A percentile compares a stretch with the other conserved stretches of the same genome.
phyloP scores from a whole-genome alignment of 2,888 invertebrate genomes.

The Pecten maximus region DNA sequence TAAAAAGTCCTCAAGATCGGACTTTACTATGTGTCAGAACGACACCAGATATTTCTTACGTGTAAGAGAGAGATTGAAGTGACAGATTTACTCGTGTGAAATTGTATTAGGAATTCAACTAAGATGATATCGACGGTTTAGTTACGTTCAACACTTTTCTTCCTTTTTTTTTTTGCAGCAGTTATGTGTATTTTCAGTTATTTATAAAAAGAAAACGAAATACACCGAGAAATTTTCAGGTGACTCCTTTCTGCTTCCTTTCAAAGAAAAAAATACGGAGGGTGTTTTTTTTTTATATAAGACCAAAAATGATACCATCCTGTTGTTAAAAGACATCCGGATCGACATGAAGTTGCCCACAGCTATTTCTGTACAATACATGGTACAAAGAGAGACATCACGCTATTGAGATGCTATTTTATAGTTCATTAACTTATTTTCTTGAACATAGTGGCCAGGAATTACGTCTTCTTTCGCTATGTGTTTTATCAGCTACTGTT shows the following conservation, averaged over 20 bases:
- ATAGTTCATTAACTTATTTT: conserved; percentile 22
- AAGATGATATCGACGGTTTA: neutral
- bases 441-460: neutral
- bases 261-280: neutral
- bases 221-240: too few relatives aligned
- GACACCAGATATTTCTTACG: neutral
- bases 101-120: neutral
- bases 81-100: neutral
- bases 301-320: neutral
- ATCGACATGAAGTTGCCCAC: neutral
- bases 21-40: neutral
- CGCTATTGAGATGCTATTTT: neutral
- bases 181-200: too few relatives aligned
- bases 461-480: neutral
- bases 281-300: neutral
- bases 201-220: too few relatives aligned
- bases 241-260: too few relatives aligned
- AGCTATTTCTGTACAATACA: neutral
- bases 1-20: neutral
- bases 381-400: neutral
- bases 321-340: neutral
- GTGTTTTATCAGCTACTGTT: neutral
- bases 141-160: neutral
- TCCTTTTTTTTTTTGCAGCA: too few relatives aligned
- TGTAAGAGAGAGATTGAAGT: neutral